phyloP scores from a whole-genome alignment of 2,797 vertebrate genomes.

The Paramormyrops hopkinsi region DNA sequence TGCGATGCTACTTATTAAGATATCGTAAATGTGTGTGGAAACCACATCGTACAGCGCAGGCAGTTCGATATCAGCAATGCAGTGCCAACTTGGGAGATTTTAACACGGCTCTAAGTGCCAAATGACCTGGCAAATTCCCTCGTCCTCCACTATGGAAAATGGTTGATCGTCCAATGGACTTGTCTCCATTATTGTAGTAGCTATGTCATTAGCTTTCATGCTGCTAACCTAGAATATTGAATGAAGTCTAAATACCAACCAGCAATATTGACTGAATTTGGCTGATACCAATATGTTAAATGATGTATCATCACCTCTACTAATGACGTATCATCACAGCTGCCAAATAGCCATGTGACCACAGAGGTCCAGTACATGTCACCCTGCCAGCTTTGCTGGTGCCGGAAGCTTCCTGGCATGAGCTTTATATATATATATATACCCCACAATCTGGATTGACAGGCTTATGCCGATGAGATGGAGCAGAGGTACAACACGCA shows the following conservation, averaged over 20 bases:
- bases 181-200: background rate
- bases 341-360: background rate
- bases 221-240: background rate
- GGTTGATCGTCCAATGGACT: background rate
- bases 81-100: background rate
- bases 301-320: background rate
- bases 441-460: background rate
- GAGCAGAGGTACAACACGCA: background rate
- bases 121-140: background rate
- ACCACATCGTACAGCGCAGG: background rate
- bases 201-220: background rate
- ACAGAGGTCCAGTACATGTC: background rate
- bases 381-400: background rate
- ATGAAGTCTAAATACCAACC: background rate
- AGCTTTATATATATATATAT: background rate
- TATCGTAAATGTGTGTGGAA: background rate
- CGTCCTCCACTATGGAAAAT: background rate
- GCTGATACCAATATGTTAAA: background rate
- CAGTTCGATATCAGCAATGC: background rate
- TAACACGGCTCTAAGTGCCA: background rate
- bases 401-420: background rate
- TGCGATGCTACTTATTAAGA: background rate
- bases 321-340: background rate
- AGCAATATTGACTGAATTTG: background rate
- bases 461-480: background rate